phyloP scores from a whole-genome alignment of 2,797 vertebrate genomes.

The Peromyscus nudipes region DNA sequence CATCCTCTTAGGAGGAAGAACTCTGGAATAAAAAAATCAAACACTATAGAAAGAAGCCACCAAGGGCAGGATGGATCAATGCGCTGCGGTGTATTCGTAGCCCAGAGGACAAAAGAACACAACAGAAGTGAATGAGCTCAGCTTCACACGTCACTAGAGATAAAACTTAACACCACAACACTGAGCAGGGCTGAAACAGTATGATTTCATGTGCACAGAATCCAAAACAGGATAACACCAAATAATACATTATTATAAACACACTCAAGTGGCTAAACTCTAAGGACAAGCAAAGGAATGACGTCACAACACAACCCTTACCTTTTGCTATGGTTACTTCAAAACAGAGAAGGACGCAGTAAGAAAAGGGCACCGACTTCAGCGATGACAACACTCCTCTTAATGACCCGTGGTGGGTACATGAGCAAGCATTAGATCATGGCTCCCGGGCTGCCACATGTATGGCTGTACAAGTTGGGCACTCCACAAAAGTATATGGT shows the following conservation, averaged over 20 bases:
- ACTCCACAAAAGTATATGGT: not conserved
- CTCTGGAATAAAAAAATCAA: constrained; percentile 1
- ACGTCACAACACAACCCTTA: not conserved
- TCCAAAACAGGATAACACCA: not conserved
- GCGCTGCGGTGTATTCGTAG: not conserved
- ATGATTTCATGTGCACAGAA: constrained; percentile 29
- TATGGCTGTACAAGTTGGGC: not conserved
- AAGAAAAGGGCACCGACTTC: not conserved
- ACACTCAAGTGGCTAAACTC: not conserved
- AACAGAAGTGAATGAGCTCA: not conserved
- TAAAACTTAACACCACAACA: constrained; percentile 1
- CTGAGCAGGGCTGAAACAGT: not conserved
- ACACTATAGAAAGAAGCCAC: not conserved
- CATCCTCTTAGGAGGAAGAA: constrained; percentile 34
- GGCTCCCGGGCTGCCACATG: too few relatives aligned
- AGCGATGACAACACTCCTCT: fast-evolving
- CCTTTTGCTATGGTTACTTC: not conserved
- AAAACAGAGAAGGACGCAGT: not conserved
- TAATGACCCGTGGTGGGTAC: not conserved
- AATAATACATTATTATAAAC: not conserved
- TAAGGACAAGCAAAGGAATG: not conserved
- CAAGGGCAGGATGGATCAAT: not conserved
- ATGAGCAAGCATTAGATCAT: not conserved
- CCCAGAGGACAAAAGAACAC: not conserved
- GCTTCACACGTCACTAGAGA: not conserved